phyloP scores from a whole-genome alignment of 2,797 vertebrate species.

The Intellagama lesueurii region DNA sequence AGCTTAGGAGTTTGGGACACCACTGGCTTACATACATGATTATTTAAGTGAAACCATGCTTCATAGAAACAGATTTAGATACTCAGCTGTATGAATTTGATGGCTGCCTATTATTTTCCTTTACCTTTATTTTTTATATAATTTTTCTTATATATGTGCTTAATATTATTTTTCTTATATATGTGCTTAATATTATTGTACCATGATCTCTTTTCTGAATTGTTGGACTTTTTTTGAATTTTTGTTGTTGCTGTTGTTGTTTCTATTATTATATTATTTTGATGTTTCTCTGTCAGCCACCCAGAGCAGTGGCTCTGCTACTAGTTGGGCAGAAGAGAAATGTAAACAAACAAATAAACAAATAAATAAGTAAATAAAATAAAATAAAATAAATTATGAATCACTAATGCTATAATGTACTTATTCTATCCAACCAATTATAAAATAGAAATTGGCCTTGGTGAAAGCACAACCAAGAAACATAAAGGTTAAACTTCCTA shows the following conservation, averaged over 20 bases:
- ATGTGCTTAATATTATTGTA: background rate
- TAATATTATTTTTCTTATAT: background rate
- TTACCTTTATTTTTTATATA: background rate
- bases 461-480: background rate
- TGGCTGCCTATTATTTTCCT: background rate
- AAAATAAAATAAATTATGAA: too few relatives aligned
- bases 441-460: background rate
- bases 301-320: too few relatives aligned
- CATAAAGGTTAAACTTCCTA: background rate
- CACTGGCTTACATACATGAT: background rate
- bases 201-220: background rate
- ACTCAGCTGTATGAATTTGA: too few relatives aligned
- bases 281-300: too few relatives aligned
- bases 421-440: too few relatives aligned
- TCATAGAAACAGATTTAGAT: background rate
- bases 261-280: too few relatives aligned
- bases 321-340: too few relatives aligned
- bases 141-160: background rate
- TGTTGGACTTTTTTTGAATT: background rate
- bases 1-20: background rate
- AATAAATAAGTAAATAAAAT: too few relatives aligned
- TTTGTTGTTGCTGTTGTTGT: too few relatives aligned
- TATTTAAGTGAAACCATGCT: background rate
- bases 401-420: too few relatives aligned
- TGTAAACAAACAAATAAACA: too few relatives aligned